A percentile compares a stretch with the other conserved stretches of the same genome.
These are phyloP conservation scores for Tachina fera DNA, from an alignment of 2,888 invertebrate species.

Conservation along the genomic window DNA sequence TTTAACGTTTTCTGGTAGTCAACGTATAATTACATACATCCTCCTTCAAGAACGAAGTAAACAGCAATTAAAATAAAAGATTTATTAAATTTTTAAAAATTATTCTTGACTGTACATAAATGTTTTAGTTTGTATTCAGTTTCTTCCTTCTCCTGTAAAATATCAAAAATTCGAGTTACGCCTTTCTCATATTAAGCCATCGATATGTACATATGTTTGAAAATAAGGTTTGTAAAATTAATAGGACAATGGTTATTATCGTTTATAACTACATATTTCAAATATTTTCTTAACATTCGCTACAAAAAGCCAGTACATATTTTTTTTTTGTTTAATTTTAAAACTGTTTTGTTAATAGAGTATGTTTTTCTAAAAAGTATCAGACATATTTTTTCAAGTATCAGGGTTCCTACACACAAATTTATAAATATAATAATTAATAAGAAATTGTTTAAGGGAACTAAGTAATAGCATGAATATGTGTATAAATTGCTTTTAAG, in stretches of 20 bases:
- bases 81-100: too few relatives aligned
- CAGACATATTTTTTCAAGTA: slow-evolving; percentile 47
- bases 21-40: too few relatives aligned
- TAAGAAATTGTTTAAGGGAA: slow-evolving; percentile 13
- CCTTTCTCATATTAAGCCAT: too few relatives aligned
- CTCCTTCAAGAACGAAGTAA: too few relatives aligned
- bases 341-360: not conserved
- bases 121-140: too few relatives aligned
- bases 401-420: slow-evolving; percentile 31
- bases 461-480: slow-evolving; percentile 35
- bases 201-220: not conserved
- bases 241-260: not conserved
- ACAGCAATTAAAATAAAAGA: too few relatives aligned
- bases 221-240: not conserved
- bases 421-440: not conserved
- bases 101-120: too few relatives aligned
- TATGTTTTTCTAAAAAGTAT: slow-evolving; percentile 5
- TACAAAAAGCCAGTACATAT: slow-evolving; percentile 42
- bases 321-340: not conserved
- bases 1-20: too few relatives aligned
- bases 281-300: not conserved
- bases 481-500: slow-evolving; percentile 56
- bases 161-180: too few relatives aligned
- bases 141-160: too few relatives aligned
- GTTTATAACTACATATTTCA: not conserved